phyloP scores from a whole-genome alignment of 23 tunicate genomes.

The Trididemnum nubilum region DNA sequence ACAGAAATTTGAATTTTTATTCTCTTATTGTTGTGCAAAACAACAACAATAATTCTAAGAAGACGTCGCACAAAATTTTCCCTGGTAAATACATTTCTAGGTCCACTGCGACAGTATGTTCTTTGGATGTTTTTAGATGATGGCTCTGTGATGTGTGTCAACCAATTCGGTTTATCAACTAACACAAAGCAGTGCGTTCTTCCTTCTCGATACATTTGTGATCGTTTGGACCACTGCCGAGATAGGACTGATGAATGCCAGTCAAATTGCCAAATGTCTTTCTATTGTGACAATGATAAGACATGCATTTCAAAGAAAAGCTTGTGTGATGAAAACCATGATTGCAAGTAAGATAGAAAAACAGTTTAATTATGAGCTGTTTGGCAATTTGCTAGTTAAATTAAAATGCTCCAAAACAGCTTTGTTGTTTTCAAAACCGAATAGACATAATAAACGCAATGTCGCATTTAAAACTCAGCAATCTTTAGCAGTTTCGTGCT shows the following conservation, averaged over 20 bases:
- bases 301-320: slow-evolving; percentile 35
- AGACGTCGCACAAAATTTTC: too few relatives aligned
- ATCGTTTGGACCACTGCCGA: slow-evolving; percentile 58
- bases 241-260: slow-evolving; percentile 69
- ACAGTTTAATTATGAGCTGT: too few relatives aligned
- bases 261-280: slow-evolving; percentile 35
- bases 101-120: too few relatives aligned
- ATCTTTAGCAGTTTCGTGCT: too few relatives aligned
- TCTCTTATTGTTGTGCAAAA: too few relatives aligned
- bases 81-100: too few relatives aligned
- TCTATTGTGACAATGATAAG: slow-evolving; percentile 52
- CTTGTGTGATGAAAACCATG: slow-evolving; percentile 47
- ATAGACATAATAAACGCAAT: too few relatives aligned
- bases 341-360: slow-evolving; percentile 78
- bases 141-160: background rate
- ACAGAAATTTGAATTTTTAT: too few relatives aligned
- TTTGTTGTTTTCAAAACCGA: background rate
- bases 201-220: slow-evolving; percentile 59
- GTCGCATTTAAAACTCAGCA: too few relatives aligned
- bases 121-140: background rate
- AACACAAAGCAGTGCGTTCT: slow-evolving; percentile 30
- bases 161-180: background rate
- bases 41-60: too few relatives aligned
- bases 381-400: too few relatives aligned
- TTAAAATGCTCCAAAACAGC: too few relatives aligned